These are phyloP conservation scores for Glandiceps talaboti DNA, from an alignment of 53 echinoderm and acorn worm genomes.

Conservation along the genomic window DNA sequence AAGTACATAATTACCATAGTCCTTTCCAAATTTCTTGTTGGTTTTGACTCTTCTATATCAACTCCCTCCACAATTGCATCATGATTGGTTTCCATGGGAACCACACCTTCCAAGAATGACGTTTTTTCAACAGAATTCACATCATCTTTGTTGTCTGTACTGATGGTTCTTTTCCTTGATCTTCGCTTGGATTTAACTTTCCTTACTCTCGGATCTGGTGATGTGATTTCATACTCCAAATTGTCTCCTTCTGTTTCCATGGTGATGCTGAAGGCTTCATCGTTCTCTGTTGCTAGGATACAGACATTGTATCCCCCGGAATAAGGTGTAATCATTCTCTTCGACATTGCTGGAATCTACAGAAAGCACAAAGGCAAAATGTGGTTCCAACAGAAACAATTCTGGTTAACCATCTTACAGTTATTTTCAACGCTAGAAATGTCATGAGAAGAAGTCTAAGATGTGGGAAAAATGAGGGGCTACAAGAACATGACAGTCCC, in stretches of 20 bases:
- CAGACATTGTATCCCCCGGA: conserved; percentile 41
- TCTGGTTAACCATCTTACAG: neutral
- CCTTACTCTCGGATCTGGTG: conserved; percentile 27
- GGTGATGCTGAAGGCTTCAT: neutral
- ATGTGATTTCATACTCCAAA: neutral
- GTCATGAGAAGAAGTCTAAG: too few species aligned
- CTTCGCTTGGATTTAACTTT: conserved; percentile 58
- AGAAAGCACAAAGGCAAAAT: neutral
- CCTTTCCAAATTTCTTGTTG: too few species aligned
- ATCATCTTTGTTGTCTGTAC: too few species aligned
- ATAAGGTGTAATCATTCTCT: conserved; percentile 73
- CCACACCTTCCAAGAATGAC: too few species aligned
- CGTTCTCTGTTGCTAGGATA: conserved; percentile 7
- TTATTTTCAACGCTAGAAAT: too few species aligned
- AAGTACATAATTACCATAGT: too few species aligned
- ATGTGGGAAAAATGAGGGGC: too few species aligned
- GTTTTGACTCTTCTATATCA: too few species aligned
- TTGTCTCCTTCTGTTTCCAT: neutral
- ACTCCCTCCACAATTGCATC: too few species aligned
- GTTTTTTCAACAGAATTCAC: too few species aligned
- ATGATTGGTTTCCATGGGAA: too few species aligned
- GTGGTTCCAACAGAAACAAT: neutral
- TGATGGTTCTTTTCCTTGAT: conserved; percentile 40
- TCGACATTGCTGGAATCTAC: conserved; percentile 56
- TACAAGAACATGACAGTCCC: too few species aligned